Base-by-base conservation (phyloP, 2,888 invertebrate genomes). In the Drosophila pegasa region DNA sequence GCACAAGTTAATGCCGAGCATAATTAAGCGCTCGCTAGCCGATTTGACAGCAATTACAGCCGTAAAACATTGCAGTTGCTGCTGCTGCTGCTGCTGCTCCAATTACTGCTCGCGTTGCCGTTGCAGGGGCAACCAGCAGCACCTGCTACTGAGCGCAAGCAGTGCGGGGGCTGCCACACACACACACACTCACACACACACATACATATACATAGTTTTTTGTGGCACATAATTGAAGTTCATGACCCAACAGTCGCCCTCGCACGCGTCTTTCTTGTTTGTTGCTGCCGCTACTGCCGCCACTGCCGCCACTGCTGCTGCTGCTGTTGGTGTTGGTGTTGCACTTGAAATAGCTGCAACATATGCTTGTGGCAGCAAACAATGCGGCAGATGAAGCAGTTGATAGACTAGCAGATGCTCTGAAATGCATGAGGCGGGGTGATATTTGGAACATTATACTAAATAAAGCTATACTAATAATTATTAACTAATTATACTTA, bases 161-260 rank as follows among this genome's bases (percentile, higher is more conserved):
- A 20, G 7, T 31, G 52, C 10, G 48, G 43, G 52, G 45, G 37
- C 58, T 48, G 33, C 65, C 38, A 38, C 8, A 18, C 8, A 33
- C 50, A 50, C 5, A 50, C 20, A 48, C 2, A 33, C 2, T 9
- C 33, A 18, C 9, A 12, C 25, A 25, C 8, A 33, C 18, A 29
- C 18, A 29, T 14, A 12, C 5, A 18, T 31, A 31, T 35, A 12
- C 3, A 9, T 38, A 20, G 0, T 20, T 33, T 51, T 55, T 47
- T 69, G 74, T 64, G 56, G 60, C 65, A 43, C 62, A 60, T 76
- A 88, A 88, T 83, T 83, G 87, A 79, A 83, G 88, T 88, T 83
- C 83, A 83, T 73, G 83, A 88, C 83, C 74, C 86, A 67, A 63
- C 52, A 60, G 40, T 69, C 70, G 73, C 77, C 77, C 77, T 76